phyloP scores from a whole-genome alignment of 1,140 invertebrate species.

The Eciton burchellii region DNA sequence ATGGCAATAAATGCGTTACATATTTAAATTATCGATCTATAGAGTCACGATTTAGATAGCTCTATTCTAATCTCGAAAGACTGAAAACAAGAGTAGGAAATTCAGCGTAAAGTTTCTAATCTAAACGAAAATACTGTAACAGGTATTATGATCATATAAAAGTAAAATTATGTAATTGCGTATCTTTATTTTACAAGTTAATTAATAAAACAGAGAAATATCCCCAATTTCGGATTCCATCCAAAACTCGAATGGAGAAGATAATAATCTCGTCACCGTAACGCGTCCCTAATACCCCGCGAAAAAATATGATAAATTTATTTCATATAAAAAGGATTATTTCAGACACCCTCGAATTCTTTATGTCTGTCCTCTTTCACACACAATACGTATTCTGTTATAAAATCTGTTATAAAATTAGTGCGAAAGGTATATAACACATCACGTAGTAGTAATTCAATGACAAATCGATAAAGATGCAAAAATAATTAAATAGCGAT shows the following conservation, averaged over 20 bases:
- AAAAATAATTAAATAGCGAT: slow-evolving; percentile 16
- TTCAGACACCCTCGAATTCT: slow-evolving; percentile 35
- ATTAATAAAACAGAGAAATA: slow-evolving; percentile 70
- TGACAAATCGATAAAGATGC: slow-evolving; percentile 19
- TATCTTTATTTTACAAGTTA: slow-evolving; percentile 83
- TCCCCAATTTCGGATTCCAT: slow-evolving; percentile 58
- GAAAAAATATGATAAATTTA: slow-evolving; percentile 16
- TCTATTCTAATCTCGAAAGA: slow-evolving; percentile 54
- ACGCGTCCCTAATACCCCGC: slow-evolving; percentile 46
- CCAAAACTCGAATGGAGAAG: slow-evolving; percentile 7
- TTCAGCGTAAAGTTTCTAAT: slow-evolving; percentile 78
- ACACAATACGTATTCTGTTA: background rate
- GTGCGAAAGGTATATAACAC: background rate
- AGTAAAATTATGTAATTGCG: slow-evolving; percentile 80
- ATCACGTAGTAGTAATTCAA: background rate
- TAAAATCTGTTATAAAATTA: slow-evolving; percentile 36
- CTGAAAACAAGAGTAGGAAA: slow-evolving; percentile 40
- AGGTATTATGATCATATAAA: slow-evolving; percentile 84
- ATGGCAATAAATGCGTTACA: slow-evolving; percentile 20
- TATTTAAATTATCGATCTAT: slow-evolving; percentile 2
- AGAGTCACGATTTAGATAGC: slow-evolving; percentile 32
- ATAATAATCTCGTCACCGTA: slow-evolving; percentile 27
- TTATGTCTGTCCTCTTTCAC: background rate
- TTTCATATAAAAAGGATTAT: slow-evolving; percentile 58
- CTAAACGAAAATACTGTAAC: slow-evolving; percentile 85